These are phyloP conservation scores for Sebastes reedi DNA, from an alignment of 2,797 vertebrate species.

Conservation along the genomic window DNA sequence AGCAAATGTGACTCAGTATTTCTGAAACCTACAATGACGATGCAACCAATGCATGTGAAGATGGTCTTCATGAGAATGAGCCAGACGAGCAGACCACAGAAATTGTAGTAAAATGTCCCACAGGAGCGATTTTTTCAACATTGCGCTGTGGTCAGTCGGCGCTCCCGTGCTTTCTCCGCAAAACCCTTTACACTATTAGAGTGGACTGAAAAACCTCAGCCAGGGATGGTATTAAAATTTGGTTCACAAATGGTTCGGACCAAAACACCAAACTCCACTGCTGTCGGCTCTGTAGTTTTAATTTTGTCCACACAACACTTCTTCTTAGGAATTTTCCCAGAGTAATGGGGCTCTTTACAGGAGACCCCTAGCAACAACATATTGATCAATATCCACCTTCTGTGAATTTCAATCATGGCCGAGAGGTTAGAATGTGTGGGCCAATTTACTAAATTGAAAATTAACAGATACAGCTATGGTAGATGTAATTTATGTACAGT, in stretches of 20 bases:
- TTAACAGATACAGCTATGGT: background rate
- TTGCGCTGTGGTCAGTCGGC: slow-evolving; percentile 50
- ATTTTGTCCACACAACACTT: slow-evolving; percentile 7
- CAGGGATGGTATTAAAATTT: slow-evolving; percentile 1
- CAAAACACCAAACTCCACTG: background rate
- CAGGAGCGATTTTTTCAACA: slow-evolving; percentile 52
- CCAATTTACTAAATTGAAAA: slow-evolving; percentile 25
- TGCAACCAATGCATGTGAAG: slow-evolving; percentile 17
- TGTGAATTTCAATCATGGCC: slow-evolving; percentile 19
- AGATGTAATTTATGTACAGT: background rate
- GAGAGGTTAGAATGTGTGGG: background rate
- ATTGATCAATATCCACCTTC: slow-evolving; percentile 27
- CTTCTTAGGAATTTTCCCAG: background rate
- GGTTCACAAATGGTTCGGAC: background rate
- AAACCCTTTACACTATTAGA: slow-evolving; percentile 40
- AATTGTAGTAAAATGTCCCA: slow-evolving; percentile 66
- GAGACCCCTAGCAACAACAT: background rate
- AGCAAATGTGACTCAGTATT: background rate
- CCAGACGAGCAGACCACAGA: slow-evolving; percentile 28
- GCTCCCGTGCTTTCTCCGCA: slow-evolving; percentile 26
- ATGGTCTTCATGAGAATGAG: slow-evolving; percentile 38
- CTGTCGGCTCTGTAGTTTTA: background rate
- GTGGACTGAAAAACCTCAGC: slow-evolving; percentile 34
- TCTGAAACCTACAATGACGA: slow-evolving; percentile 16
- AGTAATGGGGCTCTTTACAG: background rate